Base-by-base conservation (phyloP, 2,888 invertebrate species). In the Zele albiditarsus region DNA sequence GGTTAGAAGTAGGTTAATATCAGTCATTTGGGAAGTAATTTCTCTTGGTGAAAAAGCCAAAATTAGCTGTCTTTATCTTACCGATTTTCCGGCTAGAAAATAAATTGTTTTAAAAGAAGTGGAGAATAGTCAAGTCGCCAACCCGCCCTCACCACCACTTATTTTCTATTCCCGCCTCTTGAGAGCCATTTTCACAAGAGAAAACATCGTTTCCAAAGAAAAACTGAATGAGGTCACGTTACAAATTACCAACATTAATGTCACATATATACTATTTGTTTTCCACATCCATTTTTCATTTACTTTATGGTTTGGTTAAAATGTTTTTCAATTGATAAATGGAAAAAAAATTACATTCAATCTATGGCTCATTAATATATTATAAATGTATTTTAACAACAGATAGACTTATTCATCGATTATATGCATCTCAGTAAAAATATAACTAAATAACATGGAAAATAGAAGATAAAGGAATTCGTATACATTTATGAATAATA, bases 161-260 rank as follows among this genome's bases (percentile, higher is more conserved):
- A 53, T 53, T 53, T 53, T 53, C 53, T 53, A 53, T 53, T 53
- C 20, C 20, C 53, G 20, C 20, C 53, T 53, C 20, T 8, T 53
- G 53, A 20, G 53, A 20, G 20, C 53, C 53, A 53, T 53, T 53
- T 53, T 20, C 53, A 53, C 53, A 20, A 53, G 53, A 53, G 53
- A 53, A 53, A 53, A 53, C 53, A 53, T 53, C 53, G 53, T 20
- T 53, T 53, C 53, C 20, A 53, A 53, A 53, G 53, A 53, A 53
- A 53, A 53, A 53, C 8, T 53, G 6, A 53, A 53, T 10, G 53
- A 23, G 53, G 53, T 53, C 53, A 53, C n/a, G 53, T 53, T 53
- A 53, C 53, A 53, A 53, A 53, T 53, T 53, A 53, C 53, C 53
- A 53, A 53, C 53, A 53, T 53, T 53, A 53, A 53, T 53, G 53